These are phyloP conservation scores for Drosophila neotestacea DNA, from an alignment of 2,888 invertebrate genomes.

Conservation along the genomic window DNA sequence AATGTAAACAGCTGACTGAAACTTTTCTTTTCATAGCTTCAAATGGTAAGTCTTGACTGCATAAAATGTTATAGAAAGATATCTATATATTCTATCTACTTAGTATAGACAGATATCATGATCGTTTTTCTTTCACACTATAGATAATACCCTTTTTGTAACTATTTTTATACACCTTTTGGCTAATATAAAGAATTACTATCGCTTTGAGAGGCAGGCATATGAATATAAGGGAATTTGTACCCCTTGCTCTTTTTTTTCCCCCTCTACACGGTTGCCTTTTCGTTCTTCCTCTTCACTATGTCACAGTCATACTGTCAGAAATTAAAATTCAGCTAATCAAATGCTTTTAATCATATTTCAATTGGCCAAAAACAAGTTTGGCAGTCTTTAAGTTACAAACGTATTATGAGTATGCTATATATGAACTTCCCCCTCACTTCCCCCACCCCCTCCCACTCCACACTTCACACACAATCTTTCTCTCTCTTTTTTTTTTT, in stretches of 20 bases:
- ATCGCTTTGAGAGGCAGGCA: background rate
- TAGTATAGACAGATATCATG: background rate
- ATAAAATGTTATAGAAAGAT: background rate
- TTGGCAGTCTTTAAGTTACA: constrained; percentile 20
- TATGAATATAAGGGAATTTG: background rate
- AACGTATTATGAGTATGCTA: constrained; percentile 21
- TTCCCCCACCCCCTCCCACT: background rate
- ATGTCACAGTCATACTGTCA: no score
- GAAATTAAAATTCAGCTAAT: constrained; percentile 27
- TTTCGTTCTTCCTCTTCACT: background rate
- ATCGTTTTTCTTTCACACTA: background rate
- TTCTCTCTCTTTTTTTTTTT: background rate
- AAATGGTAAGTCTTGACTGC: no score
- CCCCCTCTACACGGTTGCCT: background rate
- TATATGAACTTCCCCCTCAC: background rate
- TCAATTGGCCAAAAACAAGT: constrained; percentile 46
- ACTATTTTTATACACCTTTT: background rate
- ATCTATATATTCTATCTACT: background rate
- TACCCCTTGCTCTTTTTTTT: background rate
- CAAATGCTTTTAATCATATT: constrained; percentile 49
- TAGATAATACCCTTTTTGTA: background rate
- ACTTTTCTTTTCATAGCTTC: no score
- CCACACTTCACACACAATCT: background rate
- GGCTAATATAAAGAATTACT: background rate
- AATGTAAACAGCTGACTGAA: no score